phyloP scores from a whole-genome alignment of 2,113 vertebrate species.

The Oreamnos americanus region DNA sequence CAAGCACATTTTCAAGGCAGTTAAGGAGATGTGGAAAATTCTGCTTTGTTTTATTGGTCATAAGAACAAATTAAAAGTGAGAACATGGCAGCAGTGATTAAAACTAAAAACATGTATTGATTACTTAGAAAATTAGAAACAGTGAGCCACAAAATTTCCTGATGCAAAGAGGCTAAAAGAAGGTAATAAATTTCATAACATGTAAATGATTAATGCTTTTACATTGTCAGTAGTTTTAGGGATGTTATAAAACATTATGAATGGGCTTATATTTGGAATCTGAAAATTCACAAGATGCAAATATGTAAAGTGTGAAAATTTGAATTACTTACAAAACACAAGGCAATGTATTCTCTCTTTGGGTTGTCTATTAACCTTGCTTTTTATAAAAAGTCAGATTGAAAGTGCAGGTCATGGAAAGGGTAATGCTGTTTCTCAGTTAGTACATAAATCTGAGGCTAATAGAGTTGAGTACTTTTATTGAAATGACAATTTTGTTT shows the following conservation, averaged over 20 bases:
- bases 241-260: neutral
- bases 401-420: conserved; percentile 35
- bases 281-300: conserved; percentile 42
- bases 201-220: neutral
- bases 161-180: neutral
- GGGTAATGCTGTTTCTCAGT: conserved; percentile 38
- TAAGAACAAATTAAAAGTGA: neutral
- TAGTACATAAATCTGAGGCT: conserved; percentile 64
- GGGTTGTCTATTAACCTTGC: conserved; percentile 13
- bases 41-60: neutral
- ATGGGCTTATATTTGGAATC: neutral
- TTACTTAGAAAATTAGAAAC: conserved; percentile 29
- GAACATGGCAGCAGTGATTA: neutral
- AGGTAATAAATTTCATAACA: neutral
- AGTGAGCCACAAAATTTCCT: neutral
- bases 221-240: neutral
- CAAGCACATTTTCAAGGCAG: neutral
- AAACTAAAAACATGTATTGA: neutral
- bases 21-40: neutral
- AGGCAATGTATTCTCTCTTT: neutral
- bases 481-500: conserved; percentile 56
- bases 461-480: conserved; percentile 66
- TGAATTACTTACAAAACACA: conserved; percentile 10
- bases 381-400: neutral
- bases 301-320: neutral